Evolutionary conservation across 2,797 vertebrate species (phyloP).

Genomic region (Mus caroli): DNA sequence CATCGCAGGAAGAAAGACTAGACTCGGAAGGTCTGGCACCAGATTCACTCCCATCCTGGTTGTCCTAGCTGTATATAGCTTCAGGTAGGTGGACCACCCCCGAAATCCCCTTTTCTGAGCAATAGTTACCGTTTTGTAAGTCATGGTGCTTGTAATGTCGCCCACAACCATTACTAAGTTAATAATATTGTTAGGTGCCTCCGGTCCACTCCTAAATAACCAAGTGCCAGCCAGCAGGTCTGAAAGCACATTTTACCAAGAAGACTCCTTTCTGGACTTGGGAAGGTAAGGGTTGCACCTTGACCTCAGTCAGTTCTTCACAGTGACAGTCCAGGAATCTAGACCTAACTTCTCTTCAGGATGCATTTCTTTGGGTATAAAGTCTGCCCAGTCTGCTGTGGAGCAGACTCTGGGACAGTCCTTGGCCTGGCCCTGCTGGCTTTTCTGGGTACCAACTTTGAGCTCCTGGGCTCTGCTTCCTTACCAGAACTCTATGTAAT

Average conservation of each 20-base stretch:
- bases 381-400: neutral
- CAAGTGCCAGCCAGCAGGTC: neutral
- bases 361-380: neutral
- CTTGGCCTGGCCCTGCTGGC: neutral
- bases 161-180: neutral
- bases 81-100: neutral
- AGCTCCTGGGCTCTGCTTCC: neutral
- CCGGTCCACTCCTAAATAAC: neutral
- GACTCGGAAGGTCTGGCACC: neutral
- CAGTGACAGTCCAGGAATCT: neutral
- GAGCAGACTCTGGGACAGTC: neutral
- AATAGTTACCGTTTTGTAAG: neutral
- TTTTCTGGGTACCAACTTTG: neutral
- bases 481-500: neutral
- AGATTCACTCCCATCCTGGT: fast-evolving
- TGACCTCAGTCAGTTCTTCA: neutral
- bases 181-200: neutral
- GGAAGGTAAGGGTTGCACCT: neutral
- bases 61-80: neutral
- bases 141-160: neutral
- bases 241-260: neutral
- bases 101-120: neutral
- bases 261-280: neutral
- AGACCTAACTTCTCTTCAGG: neutral
- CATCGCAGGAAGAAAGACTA: neutral